Base-by-base conservation (phyloP, 2,797 vertebrate genomes). In the Sebastes taczanowskii region DNA sequence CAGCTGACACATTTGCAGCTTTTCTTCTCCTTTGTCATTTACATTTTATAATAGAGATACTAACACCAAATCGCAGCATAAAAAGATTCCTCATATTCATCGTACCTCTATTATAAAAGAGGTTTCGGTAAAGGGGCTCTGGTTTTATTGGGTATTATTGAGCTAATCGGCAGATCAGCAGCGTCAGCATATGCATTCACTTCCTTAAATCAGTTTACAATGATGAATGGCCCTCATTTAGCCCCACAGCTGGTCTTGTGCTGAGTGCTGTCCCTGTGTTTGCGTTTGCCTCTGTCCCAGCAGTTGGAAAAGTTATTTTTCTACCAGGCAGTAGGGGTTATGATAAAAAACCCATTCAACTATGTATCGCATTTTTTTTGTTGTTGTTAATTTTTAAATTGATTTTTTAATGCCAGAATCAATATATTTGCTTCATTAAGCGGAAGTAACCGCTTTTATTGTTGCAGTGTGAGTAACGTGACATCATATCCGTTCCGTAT, bases 171-270 rank as follows among this genome's bases (percentile, higher is more conserved):
- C 81, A 82, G 78, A 94, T 92, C 77, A 64, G 81, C 84, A 1
- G 20, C 27, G 23, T 94, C 94, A 92, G 93, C 94, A 91, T 91
- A 87, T 88, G 82, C 88, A 90, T 90, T 90, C 77, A 88, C 30
- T 80, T 88, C 84, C 87, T 91, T 89, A 91, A 95, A 93, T 93
- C 91, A 87, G 82, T 92, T 94, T 93, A 88, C 86, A 74, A 53
- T 94, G 94, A 95, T 91, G 88, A 95, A 95, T 93, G 89, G 82
- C 53, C 61, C 83, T 86, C 86, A 88, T 94, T 93, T 91, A 81
- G 87, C 68, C 79, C 82, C 73, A 72, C 93, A 94, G 91, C 92
- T 93, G 91, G 80, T 80, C 83, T 60, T 46, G 70, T 71, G 88
- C 81, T 58, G 79, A 83, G 83, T 53, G 78, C 72, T 75, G 82